Percentiles rank a stretch among this genome's conserved stretches.
phyloP scores from a whole-genome alignment of 2,888 invertebrate genomes.

The Octodonta nipae region DNA sequence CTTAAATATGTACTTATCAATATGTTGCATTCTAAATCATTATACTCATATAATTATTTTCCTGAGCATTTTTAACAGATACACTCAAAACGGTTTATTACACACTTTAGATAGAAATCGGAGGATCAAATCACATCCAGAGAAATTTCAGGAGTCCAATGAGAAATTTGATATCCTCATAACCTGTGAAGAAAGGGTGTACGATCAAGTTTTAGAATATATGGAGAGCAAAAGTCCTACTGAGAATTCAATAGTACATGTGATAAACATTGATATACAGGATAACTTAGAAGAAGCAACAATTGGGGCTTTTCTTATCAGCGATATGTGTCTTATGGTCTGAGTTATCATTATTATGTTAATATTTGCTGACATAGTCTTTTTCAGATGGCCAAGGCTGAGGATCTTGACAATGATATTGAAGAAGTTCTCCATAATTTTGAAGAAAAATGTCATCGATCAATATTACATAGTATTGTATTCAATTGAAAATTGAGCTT shows the following conservation, averaged over 20 bases:
- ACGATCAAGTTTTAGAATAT: slow-evolving; percentile 93
- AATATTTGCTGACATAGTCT: neutral
- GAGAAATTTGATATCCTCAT: slow-evolving; percentile 92
- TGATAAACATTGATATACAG: slow-evolving; percentile 96
- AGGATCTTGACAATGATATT: slow-evolving; percentile 93
- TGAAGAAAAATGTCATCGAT: slow-evolving; percentile 73
- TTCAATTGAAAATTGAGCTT: slow-evolving; percentile 60
- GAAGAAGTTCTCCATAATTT: slow-evolving; percentile 91
- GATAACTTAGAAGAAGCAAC: slow-evolving; percentile 99
- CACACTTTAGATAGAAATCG: slow-evolving; percentile 97
- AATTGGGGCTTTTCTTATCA: slow-evolving; percentile 93
- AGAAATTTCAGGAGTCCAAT: slow-evolving; percentile 78
- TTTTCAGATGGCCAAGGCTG: slow-evolving; percentile 67
- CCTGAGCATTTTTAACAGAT: slow-evolving; percentile 10
- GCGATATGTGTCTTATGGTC: slow-evolving; percentile 78
- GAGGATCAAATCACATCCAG: slow-evolving; percentile 85
- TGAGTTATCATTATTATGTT: neutral
- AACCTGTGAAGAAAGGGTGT: slow-evolving; percentile 95
- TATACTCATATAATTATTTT: neutral
- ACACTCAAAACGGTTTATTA: slow-evolving; percentile 94
- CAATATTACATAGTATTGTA: slow-evolving; percentile 83
- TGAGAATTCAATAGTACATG: slow-evolving; percentile 80
- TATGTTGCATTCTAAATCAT: too few relatives aligned
- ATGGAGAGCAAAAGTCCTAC: slow-evolving; percentile 69
- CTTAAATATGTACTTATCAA: too few relatives aligned